Evolutionary conservation across 2,888 invertebrate species (phyloP).

Genomic region (Aspidiotus destructor): DNA sequence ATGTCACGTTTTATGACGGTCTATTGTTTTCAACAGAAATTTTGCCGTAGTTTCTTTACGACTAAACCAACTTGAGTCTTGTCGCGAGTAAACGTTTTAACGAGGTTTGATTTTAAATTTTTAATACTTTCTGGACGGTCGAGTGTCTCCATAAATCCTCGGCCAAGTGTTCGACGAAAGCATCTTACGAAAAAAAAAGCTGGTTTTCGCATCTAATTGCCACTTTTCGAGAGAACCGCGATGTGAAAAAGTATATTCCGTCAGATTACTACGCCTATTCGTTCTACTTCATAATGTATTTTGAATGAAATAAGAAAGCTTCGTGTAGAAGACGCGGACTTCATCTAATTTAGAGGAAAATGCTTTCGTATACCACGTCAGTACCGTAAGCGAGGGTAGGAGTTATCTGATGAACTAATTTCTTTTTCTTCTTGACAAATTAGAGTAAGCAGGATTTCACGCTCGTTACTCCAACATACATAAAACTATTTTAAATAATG

Average conservation of each 20-base stretch:
- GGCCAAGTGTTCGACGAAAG: constrained; percentile 4
- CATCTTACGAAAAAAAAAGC: background rate
- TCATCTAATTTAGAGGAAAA: background rate
- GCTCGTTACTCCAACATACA: no score
- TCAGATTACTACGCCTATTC: background rate
- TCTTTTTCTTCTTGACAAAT: background rate
- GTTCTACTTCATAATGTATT: background rate
- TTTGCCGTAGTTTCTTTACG: constrained; percentile 5
- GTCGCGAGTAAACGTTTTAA: constrained; percentile 7
- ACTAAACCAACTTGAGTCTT: background rate
- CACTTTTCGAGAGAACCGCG: background rate
- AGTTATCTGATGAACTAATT: background rate
- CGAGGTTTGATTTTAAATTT: constrained; percentile 17
- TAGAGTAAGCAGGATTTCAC: no score
- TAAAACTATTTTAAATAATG: no score
- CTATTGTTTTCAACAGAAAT: background rate
- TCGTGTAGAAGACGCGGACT: background rate
- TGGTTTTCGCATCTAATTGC: background rate
- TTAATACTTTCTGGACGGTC: constrained; percentile 6
- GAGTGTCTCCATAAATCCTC: constrained; percentile 8
- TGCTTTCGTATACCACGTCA: background rate
- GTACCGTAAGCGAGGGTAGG: background rate
- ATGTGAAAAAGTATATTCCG: background rate
- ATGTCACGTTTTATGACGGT: background rate
- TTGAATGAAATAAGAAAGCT: background rate